phyloP scores from a whole-genome alignment of 2,113 vertebrate species.

The Kryptolebias marmoratus region DNA sequence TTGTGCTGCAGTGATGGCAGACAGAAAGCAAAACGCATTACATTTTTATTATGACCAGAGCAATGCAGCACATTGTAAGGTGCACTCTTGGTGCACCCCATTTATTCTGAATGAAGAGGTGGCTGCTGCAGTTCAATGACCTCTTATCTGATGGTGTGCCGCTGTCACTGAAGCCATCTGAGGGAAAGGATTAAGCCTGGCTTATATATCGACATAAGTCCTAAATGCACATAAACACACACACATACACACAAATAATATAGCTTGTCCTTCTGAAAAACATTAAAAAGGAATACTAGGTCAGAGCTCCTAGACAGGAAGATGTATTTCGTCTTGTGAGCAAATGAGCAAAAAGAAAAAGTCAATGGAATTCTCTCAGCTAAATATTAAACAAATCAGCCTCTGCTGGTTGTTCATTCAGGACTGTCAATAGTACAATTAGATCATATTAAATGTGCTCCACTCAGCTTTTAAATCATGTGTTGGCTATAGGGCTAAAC shows the following conservation, averaged over 20 bases:
- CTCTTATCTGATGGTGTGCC: conserved; percentile 81
- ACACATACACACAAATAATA: conserved; percentile 33
- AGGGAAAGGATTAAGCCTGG: conserved; percentile 81
- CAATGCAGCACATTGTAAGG: conserved; percentile 73
- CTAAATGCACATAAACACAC: conserved; percentile 68
- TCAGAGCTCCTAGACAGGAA: conserved; percentile 68
- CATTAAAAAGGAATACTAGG: conserved; percentile 71
- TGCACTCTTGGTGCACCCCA: conserved; percentile 81
- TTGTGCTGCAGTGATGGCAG: conserved; percentile 52
- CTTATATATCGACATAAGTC: conserved; percentile 80
- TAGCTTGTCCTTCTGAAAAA: conserved; percentile 67
- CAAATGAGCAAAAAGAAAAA: conserved; percentile 69
- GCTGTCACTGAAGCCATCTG: conserved; percentile 82
- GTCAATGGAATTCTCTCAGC: conserved; percentile 75
- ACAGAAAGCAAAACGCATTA: conserved; percentile 79
- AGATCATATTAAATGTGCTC: conserved; percentile 67
- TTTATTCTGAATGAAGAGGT: conserved; percentile 83
- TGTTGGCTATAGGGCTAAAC: conserved; percentile 25
- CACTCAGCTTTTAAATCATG: conserved; percentile 62
- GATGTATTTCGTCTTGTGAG: conserved; percentile 77
- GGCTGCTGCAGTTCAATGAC: conserved; percentile 82
- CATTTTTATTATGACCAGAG: conserved; percentile 82
- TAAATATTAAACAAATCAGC: conserved; percentile 80
- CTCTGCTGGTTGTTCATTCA: conserved; percentile 48
- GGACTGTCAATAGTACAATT: conserved; percentile 72